A percentile compares a stretch with the other conserved stretches of the same genome.
phyloP scores from a whole-genome alignment of 2,888 invertebrate genomes.

The Ectemnius continuus region DNA sequence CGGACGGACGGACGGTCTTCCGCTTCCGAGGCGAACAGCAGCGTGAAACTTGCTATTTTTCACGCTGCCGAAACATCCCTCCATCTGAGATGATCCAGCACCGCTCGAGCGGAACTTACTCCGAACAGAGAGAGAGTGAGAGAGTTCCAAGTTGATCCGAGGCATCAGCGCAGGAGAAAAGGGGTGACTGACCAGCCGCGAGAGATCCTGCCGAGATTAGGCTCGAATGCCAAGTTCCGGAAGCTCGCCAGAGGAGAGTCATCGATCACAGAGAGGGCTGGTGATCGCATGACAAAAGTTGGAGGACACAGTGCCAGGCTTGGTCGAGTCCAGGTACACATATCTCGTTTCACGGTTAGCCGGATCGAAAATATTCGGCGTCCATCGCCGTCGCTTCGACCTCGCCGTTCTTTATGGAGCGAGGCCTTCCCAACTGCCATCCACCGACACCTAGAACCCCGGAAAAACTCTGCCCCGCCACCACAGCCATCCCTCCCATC shows the following conservation, averaged over 20 bases:
- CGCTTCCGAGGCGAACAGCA: conserved; percentile 20
- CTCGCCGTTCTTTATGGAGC: conserved; percentile 16
- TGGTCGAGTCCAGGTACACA: conserved; percentile 41
- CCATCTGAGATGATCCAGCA: too few species aligned
- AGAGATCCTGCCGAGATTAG: conserved; percentile 7
- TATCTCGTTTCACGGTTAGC: conserved; percentile 69
- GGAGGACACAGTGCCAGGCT: conserved; percentile 5
- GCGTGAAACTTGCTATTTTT: conserved; percentile 56
- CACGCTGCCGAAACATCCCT: conserved; percentile 45
- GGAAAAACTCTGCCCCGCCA: background rate
- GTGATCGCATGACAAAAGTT: too few species aligned
- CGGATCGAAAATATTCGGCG: conserved; percentile 58
- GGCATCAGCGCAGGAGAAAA: too few species aligned
- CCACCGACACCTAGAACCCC: conserved; percentile 16
- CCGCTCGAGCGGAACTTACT: too few species aligned
- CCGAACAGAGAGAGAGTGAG: too few species aligned
- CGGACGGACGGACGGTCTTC: too few species aligned
- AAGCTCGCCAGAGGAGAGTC: conserved; percentile 51
- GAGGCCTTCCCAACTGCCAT: conserved; percentile 12
- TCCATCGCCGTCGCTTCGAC: conserved; percentile 36
- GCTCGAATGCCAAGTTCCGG: conserved; percentile 32
- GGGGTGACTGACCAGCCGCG: conserved; percentile 15
- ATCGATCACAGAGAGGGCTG: conserved; percentile 56
- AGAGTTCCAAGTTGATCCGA: too few species aligned
- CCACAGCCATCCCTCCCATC: too few species aligned